A percentile compares a stretch with the other conserved stretches of the same genome.
Evolutionary conservation across 2,113 vertebrate species (phyloP).

Genomic region (Cottus gobio): DNA sequence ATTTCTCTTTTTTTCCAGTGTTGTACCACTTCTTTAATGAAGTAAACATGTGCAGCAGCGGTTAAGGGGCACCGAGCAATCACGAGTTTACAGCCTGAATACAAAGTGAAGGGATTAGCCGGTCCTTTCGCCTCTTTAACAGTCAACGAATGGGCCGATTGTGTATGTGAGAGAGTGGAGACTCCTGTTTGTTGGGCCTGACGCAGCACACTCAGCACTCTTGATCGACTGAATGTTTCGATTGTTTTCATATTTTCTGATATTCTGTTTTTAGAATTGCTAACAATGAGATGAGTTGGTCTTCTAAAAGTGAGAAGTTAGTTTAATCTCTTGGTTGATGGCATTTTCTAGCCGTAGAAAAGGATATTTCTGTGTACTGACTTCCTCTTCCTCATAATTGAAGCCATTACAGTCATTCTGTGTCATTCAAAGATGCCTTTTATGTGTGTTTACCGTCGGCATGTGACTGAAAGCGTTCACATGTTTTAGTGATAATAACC

Average conservation of each 20-base stretch:
- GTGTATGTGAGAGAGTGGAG: too few relatives aligned
- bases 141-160: too few relatives aligned
- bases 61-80: neutral
- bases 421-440: too few relatives aligned
- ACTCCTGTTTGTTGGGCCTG: neutral
- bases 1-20: neutral
- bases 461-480: neutral
- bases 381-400: too few relatives aligned
- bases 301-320: neutral
- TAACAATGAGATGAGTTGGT: neutral
- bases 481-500: neutral
- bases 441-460: neutral
- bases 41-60: constrained; percentile 8
- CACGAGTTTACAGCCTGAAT: neutral
- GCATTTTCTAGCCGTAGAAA: too few relatives aligned
- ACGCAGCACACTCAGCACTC: neutral
- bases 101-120: neutral
- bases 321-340: neutral
- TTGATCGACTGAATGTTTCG: too few relatives aligned
- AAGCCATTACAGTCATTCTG: too few relatives aligned
- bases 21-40: neutral
- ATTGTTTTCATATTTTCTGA: too few relatives aligned
- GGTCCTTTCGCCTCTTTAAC: neutral
- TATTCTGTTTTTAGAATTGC: neutral
- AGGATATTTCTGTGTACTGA: too few relatives aligned